Conservation (phyloP, 2,113 vertebrate genomes). For the Montifringilla adamsi region DNA sequence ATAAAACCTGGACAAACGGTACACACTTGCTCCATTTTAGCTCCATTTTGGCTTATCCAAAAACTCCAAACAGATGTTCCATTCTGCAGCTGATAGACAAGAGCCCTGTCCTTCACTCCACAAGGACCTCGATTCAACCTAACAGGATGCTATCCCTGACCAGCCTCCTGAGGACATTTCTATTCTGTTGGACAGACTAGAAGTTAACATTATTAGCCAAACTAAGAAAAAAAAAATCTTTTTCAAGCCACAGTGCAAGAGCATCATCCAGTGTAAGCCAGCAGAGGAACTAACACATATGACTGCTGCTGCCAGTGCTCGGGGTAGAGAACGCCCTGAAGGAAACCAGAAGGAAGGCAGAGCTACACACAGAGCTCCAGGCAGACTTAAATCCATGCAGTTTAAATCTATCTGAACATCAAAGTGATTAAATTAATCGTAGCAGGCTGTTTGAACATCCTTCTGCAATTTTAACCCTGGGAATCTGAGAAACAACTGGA, state of each 20-base stretch:
- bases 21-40: neutral
- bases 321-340: neutral
- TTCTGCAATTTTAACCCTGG: neutral
- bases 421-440: neutral
- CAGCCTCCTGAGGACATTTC: neutral
- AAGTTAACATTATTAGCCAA: neutral
- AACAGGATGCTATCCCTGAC: neutral
- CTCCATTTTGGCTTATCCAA: neutral
- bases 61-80: neutral
- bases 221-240: neutral
- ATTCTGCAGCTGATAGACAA: neutral
- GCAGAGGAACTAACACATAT: accelerated
- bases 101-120: neutral
- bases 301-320: accelerated
- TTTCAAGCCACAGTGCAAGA: neutral
- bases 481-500: neutral
- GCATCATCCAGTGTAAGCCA: neutral
- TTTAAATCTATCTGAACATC: neutral
- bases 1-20: neutral
- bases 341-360: neutral
- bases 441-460: neutral
- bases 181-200: neutral
- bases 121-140: accelerated
- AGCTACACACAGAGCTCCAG: neutral
- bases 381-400: neutral